Evolutionary conservation across 2,797 vertebrate genomes (phyloP).

Genomic region (Manis crassicaudata): DNA sequence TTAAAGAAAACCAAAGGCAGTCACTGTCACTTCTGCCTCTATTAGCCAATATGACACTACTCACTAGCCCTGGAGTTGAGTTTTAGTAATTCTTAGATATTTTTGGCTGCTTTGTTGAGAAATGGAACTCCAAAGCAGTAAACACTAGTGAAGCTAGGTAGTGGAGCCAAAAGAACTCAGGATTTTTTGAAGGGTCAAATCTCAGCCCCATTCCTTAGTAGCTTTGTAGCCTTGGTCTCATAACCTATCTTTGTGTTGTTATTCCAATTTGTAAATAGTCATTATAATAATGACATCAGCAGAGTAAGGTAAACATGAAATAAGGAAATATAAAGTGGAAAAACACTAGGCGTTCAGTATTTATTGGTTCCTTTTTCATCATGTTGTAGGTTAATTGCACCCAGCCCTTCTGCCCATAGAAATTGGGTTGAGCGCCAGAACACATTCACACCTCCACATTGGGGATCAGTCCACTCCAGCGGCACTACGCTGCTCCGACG

Average conservation of each 20-base stretch:
- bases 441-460: not conserved
- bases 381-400: not conserved
- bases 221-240: not conserved
- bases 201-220: not conserved
- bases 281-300: not conserved
- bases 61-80: not conserved
- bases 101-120: not conserved
- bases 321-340: not conserved
- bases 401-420: not conserved
- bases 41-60: not conserved
- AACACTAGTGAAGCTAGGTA: not conserved
- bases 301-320: not conserved
- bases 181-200: not conserved
- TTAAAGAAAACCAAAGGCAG: not conserved
- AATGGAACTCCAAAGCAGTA: not conserved
- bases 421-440: not conserved
- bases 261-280: not conserved
- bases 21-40: not conserved
- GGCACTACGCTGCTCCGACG: not conserved
- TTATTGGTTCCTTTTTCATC: not conserved
- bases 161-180: not conserved
- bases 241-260: not conserved
- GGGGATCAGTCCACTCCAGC: not conserved
- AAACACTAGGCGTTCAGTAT: not conserved
- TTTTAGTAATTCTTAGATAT: not conserved